Base-by-base conservation (phyloP, 2,888 invertebrate genomes). In the Halictus ligatus region DNA sequence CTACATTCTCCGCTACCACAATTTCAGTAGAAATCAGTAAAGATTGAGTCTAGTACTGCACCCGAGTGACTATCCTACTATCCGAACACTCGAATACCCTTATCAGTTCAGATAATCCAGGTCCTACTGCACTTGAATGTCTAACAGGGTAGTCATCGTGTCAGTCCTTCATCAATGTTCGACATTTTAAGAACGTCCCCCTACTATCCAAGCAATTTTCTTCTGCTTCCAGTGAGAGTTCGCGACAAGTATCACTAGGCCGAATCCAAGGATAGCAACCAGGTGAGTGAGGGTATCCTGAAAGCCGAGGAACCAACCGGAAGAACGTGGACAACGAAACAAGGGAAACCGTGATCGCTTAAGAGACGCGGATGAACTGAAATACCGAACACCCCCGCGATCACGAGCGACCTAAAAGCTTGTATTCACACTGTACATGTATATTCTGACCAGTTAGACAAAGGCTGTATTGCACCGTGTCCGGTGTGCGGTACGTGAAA, bases 171-270 rank as follows among this genome's bases (percentile, higher is more conserved):
- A 43, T 43, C 43, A 43, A 43, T 43, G 43, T 43, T 35, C 35
- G 35, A 35, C 35, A 35, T 35, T 4, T 25, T 25, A 6, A 25
- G 60, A 60, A 25, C 6, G 15, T 13, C 60, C 25, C 43, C 72
- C 54, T 58, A 83, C 54, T 58, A 83, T 78, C 73, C 78, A 46
- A 77, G 58, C 12, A 64, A 67, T 83, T 92, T 85, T 94, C 83
- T 82, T 89, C 43, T 88, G 86, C 78, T 96, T 96, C 50, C 94
- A 96, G 96, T 96, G 96, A 95, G 96, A 92, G 96, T 96, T 83
- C 93, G 93, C 85, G 92, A 93, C 92, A 94, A 93, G 89, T 95
- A 95, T 90, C 92, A 94, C 86, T 95, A 92, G 88, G 81, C 79
- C 84, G 78, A 81, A 43, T 79, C 74, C 76, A 71, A 82, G 60